Evolutionary conservation across 2,797 vertebrate species (phyloP), one percentile per base, ranked within the genome.

Genomic region (Phylloscopus collybita): DNA sequence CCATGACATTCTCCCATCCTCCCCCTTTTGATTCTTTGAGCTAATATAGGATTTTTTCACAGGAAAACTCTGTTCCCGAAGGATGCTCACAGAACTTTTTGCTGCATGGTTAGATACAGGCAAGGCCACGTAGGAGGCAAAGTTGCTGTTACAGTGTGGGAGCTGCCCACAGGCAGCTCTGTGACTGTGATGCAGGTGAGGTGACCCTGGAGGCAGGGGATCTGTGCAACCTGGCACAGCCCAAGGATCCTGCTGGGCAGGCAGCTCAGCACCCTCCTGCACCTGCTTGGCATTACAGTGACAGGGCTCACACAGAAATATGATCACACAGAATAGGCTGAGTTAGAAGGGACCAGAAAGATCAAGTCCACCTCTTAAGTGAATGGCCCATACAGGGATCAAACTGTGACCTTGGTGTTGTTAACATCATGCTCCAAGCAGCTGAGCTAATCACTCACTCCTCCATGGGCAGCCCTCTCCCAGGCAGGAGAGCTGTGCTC

Each of bases 81-180:
- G 47, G 40, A 50, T 9, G 2, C 6, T 42, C 22, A 79, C 5
- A 29, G 67, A 67, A 25, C 22, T 18, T 72, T 67, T 49, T 73
- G 54, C 61, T 54, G 34, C 25, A 19, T n/a, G 51, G 16, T 54
- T 66, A 67, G 73, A 79, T 38, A 79, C 5, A 54, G 47, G 54
- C 60, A 61, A 80, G 67, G 74, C 27, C 30, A 54, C 0, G 1
- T 61, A 50, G 64, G 40, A 80, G 67, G 40, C 1, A 13, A 36
- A 62, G 22, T 36, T 2, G 0, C 16, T 11, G 3, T 44, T 10
- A 30, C 0, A 3, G 30, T 2, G 2, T 49, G 32, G 66, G 61
- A 87, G 29, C 51, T 82, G 49, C 71, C 53, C 0, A 0, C 29
- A 71, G 57, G 18, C 4, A 6, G 44, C 67, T 75, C 76, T 2